Base-by-base conservation (phyloP, 1,140 invertebrate genomes). In the Chironomus striatipennis region DNA sequence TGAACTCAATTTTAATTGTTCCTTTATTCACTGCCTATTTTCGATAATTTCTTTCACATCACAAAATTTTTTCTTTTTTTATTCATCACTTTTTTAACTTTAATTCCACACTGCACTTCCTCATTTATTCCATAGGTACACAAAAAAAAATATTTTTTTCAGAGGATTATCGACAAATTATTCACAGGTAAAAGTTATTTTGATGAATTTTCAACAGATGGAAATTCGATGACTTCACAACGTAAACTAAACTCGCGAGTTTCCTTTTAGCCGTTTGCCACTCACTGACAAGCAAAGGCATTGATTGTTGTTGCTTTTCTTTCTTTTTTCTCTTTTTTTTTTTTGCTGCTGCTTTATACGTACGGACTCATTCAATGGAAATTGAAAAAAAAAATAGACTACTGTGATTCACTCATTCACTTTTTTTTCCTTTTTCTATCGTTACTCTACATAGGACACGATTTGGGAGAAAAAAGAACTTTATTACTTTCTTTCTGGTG, bases 171-270 rank as follows among this genome's bases (percentile, higher is more conserved):
- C n/a, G n/a, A n/a, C n/a, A n/a, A n/a, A 34, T 34, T 2, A 2
- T 34, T 34, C 24, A 34, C 24, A 34, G 24, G 24, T 34, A 2
- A 5, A 34, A 5, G 24, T 2, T 34, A 34, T 34, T 5, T 15
- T 47, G 9, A 47, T 47, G 15, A 12, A n/a, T n/a, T n/a, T 15
- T 57, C n/a, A n/a, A 57, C 47, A 57, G 47, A 57, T 57, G 47
- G 47, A 57, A 57, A n/a, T 57, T 57, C 47, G n/a, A 57, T 57
- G 47, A 57, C 47, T 57, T 57, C 47, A 57, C 47, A 57, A 57
- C 47, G 47, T 57, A 57, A 57, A 57, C 47, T 57, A n/a, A 57
- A 57, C 47, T 57, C n/a, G 47, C n/a, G 47, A 57, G 47, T 57
- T 57, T 57, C 47, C 43, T 57, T 34, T 34, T 34, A 34, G 24